Percentiles rank a stretch among this genome's conserved stretches.
Conservation (phyloP, 1,140 invertebrate species). For the Drosophila willistoni region DNA sequence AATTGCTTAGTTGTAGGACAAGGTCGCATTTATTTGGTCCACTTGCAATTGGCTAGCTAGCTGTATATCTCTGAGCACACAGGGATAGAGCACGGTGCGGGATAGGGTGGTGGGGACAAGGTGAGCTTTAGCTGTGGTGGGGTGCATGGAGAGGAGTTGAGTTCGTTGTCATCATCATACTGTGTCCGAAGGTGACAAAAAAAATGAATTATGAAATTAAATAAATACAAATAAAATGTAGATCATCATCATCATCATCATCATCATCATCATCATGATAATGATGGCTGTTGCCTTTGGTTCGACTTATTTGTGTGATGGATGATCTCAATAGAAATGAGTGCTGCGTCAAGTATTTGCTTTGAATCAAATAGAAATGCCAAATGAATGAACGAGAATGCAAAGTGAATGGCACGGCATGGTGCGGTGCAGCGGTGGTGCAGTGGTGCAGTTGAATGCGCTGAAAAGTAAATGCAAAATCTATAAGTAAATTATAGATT, state of each 20-base stretch:
- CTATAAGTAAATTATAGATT: constrained; percentile 1
- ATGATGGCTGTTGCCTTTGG: constrained; percentile 10
- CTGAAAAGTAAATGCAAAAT: constrained; percentile 9
- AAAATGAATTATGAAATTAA: constrained; percentile 68
- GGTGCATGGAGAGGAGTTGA: neutral
- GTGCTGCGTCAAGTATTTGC: constrained; percentile 18
- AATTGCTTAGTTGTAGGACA: constrained; percentile 76
- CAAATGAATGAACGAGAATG: constrained; percentile 2
- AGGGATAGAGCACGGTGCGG: constrained; percentile 13
- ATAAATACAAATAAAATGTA: constrained; percentile 75
- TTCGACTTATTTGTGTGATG: constrained; percentile 43
- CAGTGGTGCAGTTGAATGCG: neutral
- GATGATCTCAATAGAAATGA: constrained; percentile 27
- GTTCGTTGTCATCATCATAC: constrained; percentile 43
- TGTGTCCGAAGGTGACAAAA: constrained; percentile 69
- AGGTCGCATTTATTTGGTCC: constrained; percentile 78
- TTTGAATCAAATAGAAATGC: constrained; percentile 15
- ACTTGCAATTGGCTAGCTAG: constrained; percentile 62
- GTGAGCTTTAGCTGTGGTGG: too few relatives aligned
- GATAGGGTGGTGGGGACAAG: neutral
- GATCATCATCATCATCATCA: constrained; percentile 50
- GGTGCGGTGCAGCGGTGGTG: neutral
- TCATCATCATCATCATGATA: constrained; percentile 27
- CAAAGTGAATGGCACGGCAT: neutral
- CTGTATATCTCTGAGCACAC: neutral